phyloP scores from a whole-genome alignment of 2,113 vertebrate species.

The Romanogobio albipinnatus region DNA sequence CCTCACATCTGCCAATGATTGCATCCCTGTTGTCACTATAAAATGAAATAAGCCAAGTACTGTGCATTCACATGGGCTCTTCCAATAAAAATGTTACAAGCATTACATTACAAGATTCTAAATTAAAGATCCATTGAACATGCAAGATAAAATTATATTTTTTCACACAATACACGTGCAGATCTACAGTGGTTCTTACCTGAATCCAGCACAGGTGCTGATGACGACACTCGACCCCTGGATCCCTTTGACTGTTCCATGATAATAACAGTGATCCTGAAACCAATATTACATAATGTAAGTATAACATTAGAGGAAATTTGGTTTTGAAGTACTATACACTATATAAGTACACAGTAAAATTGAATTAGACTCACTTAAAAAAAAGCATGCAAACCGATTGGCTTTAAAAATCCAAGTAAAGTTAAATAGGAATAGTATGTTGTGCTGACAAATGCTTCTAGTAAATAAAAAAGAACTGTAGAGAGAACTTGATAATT shows the following conservation, averaged over 20 bases:
- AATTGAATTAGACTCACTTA: too few species aligned
- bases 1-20: background rate
- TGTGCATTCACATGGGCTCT: too few species aligned
- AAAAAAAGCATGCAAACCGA: too few species aligned
- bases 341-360: too few species aligned
- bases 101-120: too few species aligned
- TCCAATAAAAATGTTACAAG: too few species aligned
- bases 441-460: too few species aligned
- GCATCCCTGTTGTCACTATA: background rate
- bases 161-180: background rate
- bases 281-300: conserved; percentile 59
- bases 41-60: too few species aligned
- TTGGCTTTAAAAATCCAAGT: too few species aligned
- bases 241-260: conserved; percentile 80
- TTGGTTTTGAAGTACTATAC: background rate
- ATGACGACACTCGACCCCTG: conserved; percentile 82
- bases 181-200: conserved; percentile 74
- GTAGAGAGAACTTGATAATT: too few species aligned
- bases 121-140: background rate
- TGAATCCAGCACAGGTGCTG: conserved; percentile 88
- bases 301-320: background rate
- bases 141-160: background rate
- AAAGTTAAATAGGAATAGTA: too few species aligned
- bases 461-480: too few species aligned
- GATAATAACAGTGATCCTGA: conserved; percentile 94